Evolutionary conservation across 2,888 invertebrate genomes (phyloP).

Genomic region (Trisateles emortualis): DNA sequence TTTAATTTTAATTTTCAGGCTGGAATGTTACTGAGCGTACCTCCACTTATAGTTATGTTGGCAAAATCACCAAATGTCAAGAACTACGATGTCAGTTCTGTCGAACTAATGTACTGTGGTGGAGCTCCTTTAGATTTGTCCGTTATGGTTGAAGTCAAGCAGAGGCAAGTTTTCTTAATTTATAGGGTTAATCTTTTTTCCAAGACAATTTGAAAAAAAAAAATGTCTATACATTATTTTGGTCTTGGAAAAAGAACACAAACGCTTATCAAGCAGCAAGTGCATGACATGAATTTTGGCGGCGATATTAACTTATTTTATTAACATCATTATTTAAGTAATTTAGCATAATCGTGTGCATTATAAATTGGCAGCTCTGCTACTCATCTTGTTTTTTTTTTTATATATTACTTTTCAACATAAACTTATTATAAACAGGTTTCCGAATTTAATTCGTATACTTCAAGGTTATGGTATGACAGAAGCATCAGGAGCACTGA

Average conservation of each 20-base stretch:
- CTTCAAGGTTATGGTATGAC: conserved; percentile 77
- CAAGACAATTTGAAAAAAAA: too few species aligned
- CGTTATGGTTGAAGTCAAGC: conserved; percentile 54
- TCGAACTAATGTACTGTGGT: conserved; percentile 60
- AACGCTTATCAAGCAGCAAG: too few species aligned
- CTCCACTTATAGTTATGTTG: conserved; percentile 64
- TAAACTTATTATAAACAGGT: conserved; percentile 53
- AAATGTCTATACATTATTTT: too few species aligned
- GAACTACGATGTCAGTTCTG: conserved; percentile 65
- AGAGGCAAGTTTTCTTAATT: conserved; percentile 50
- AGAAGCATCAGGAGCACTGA: conserved; percentile 63
- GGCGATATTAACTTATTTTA: too few species aligned
- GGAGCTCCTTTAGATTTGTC: conserved; percentile 65
- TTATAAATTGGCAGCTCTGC: too few species aligned
- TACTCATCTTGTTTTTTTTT: too few species aligned
- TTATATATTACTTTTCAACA: too few species aligned
- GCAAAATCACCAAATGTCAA: conserved; percentile 59
- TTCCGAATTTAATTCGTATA: conserved; percentile 56
- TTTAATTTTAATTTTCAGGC: conserved; percentile 46
- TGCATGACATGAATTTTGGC: too few species aligned
- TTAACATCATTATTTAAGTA: too few species aligned
- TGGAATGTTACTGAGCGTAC: conserved; percentile 56
- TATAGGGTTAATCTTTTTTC: too few species aligned
- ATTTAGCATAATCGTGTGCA: too few species aligned
- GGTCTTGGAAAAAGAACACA: too few species aligned